A percentile compares a stretch with the other conserved stretches of the same genome.
These are phyloP conservation scores for Campoletis sonorensis DNA, from an alignment of 1,140 invertebrate species.

Conservation along the genomic window DNA sequence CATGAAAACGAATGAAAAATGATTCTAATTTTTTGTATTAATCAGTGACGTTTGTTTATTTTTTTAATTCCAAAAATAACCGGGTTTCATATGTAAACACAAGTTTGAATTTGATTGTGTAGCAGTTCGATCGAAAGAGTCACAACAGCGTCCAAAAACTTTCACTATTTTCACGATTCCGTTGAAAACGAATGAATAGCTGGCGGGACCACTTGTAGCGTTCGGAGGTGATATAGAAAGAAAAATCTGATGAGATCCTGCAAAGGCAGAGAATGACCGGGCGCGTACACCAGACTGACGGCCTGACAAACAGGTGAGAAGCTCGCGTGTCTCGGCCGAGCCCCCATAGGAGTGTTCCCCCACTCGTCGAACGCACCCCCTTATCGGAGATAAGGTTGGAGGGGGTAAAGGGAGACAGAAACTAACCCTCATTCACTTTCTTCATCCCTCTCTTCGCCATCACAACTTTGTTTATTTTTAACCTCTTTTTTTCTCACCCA, in stretches of 20 bases:
- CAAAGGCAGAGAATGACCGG: slow-evolving; percentile 58
- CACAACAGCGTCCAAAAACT: neutral
- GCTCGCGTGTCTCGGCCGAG: slow-evolving; percentile 58
- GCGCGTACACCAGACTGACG: slow-evolving; percentile 67
- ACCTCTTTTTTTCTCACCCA: slow-evolving; percentile 26
- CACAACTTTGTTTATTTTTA: slow-evolving; percentile 48
- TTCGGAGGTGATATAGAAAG: slow-evolving; percentile 20
- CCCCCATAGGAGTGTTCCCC: neutral
- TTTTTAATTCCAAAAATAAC: neutral
- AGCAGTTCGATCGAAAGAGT: neutral
- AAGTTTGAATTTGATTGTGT: neutral
- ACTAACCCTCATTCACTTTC: slow-evolving; percentile 27
- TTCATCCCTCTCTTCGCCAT: slow-evolving; percentile 22
- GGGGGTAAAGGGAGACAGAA: slow-evolving; percentile 15
- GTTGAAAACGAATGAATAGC: slow-evolving; percentile 44
- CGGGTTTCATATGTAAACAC: neutral
- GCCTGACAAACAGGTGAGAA: slow-evolving; percentile 66
- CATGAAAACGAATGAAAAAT: neutral
- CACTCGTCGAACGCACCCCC: neutral
- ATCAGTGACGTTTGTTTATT: neutral
- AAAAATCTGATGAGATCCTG: slow-evolving; percentile 9
- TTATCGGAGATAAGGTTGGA: slow-evolving; percentile 22
- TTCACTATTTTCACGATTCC: neutral
- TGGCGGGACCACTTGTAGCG: slow-evolving; percentile 62
- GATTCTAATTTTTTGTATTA: neutral